Conservation (phyloP, 1,140 invertebrate genomes). For the Drosophila eugracilis region DNA sequence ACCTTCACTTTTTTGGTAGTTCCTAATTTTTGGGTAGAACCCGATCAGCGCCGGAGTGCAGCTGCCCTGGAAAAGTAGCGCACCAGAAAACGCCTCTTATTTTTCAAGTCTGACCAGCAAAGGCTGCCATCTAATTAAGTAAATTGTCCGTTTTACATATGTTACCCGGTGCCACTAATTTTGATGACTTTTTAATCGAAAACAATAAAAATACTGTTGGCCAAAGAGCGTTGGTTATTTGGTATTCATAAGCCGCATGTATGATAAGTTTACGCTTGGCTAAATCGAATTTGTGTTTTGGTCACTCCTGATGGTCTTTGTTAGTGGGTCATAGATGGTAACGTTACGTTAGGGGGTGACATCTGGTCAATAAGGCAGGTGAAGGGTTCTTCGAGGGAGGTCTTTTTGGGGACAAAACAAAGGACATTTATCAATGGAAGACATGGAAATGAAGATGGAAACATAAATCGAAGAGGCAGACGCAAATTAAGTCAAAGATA, state of each 20-base stretch:
- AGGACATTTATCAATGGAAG: neutral
- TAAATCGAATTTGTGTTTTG: constrained; percentile 52
- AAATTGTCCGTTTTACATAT: constrained; percentile 82
- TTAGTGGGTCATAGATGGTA: constrained; percentile 6
- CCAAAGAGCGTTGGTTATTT: constrained; percentile 21
- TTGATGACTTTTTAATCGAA: constrained; percentile 81
- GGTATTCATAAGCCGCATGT: constrained; percentile 59
- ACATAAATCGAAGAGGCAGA: neutral
- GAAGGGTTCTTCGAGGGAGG: constrained; percentile 9
- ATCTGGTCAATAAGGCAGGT: constrained; percentile 41
- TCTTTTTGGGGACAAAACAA: neutral
- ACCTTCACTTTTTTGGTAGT: constrained; percentile 59
- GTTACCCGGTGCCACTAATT: constrained; percentile 52
- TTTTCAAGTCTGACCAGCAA: constrained; percentile 21
- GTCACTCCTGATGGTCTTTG: constrained; percentile 10
- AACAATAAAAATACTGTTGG: constrained; percentile 67
- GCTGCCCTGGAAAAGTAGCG: constrained; percentile 64
- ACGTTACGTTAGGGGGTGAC: constrained; percentile 2
- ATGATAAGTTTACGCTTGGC: constrained; percentile 71
- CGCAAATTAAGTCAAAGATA: neutral
- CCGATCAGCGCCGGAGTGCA: constrained; percentile 28
- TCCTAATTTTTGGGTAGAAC: constrained; percentile 58
- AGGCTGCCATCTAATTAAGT: constrained; percentile 74
- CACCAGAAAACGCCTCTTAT: constrained; percentile 72
- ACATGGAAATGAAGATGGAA: neutral